phyloP scores from a whole-genome alignment of 2,113 vertebrate species.

The Lagopus muta region DNA sequence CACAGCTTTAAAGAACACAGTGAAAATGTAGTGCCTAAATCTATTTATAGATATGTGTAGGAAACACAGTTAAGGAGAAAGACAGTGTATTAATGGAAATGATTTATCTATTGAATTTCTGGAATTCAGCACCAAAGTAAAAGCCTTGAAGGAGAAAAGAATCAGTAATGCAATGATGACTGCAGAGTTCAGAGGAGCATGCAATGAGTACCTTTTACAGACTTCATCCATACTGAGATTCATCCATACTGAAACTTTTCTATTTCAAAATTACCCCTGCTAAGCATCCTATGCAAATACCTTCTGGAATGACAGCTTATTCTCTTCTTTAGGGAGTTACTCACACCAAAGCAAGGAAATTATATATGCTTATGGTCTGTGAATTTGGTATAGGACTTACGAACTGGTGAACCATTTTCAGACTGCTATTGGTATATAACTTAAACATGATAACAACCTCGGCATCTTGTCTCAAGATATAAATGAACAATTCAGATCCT shows the following conservation, averaged over 20 bases:
- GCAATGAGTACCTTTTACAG: neutral
- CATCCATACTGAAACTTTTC: neutral
- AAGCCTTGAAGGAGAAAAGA: neutral
- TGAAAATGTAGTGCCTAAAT: slow-evolving; percentile 64
- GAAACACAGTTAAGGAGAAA: slow-evolving; percentile 77
- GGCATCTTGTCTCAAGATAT: neutral
- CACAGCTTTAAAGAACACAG: slow-evolving; percentile 77
- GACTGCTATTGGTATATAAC: neutral
- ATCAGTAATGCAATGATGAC: neutral
- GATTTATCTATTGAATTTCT: slow-evolving; percentile 59
- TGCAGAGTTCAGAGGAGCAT: neutral
- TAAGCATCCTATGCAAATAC: neutral
- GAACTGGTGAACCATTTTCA: neutral
- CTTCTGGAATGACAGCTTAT: neutral
- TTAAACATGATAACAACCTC: neutral
- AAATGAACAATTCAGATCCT: neutral
- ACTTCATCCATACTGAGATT: neutral
- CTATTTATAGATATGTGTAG: slow-evolving; percentile 82
- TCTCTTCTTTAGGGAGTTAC: neutral
- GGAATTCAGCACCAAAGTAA: slow-evolving; percentile 37
- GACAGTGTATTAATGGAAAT: slow-evolving; percentile 70
- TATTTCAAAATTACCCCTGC: neutral
- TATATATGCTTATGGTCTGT: neutral
- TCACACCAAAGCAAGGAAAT: neutral
- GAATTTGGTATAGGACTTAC: neutral